phyloP scores from a whole-genome alignment of 1,140 invertebrate species.

The Drosophila littoralis region DNA sequence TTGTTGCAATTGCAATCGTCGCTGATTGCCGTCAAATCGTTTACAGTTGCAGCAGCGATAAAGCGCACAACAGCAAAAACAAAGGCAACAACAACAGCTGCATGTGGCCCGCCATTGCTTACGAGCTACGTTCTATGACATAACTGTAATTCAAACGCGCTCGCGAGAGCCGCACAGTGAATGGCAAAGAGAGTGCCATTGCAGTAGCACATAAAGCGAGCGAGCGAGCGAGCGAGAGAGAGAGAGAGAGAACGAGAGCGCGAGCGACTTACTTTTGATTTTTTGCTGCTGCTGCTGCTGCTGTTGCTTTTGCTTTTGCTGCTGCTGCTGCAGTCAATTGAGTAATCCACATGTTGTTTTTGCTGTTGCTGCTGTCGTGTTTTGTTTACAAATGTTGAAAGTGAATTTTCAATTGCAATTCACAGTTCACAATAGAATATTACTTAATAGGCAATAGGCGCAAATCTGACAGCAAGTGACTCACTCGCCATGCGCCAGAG shows the following conservation, averaged over 20 bases:
- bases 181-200: slow-evolving; percentile 20
- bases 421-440: slow-evolving; percentile 79
- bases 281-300: slow-evolving; percentile 33
- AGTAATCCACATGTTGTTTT: slow-evolving; percentile 63
- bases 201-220: not conserved
- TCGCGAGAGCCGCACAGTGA: slow-evolving; percentile 54
- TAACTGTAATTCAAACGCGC: slow-evolving; percentile 80
- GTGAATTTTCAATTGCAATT: slow-evolving; percentile 76
- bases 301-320: slow-evolving; percentile 8
- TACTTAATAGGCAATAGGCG: slow-evolving; percentile 71
- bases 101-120: slow-evolving; percentile 29
- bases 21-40: slow-evolving; percentile 61
- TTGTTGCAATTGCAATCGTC: slow-evolving; percentile 43
- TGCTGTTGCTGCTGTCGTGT: slow-evolving; percentile 23
- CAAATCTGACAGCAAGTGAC: slow-evolving; percentile 46
- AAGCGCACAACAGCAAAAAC: slow-evolving; percentile 62
- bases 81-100: slow-evolving; percentile 30
- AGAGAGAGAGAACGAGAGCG: slow-evolving; percentile 7
- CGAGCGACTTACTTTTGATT: slow-evolving; percentile 74
- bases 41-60: slow-evolving; percentile 56
- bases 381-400: slow-evolving; percentile 74
- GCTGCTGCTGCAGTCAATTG: slow-evolving; percentile 59
- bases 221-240: slow-evolving; percentile 2
- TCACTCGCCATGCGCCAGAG: slow-evolving; percentile 22
- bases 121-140: slow-evolving; percentile 75